Evolutionary conservation across 1,140 invertebrate genomes (phyloP), one percentile per base, ranked within the genome.

Genomic region (Scaptodrosophila lebanonensis): DNA sequence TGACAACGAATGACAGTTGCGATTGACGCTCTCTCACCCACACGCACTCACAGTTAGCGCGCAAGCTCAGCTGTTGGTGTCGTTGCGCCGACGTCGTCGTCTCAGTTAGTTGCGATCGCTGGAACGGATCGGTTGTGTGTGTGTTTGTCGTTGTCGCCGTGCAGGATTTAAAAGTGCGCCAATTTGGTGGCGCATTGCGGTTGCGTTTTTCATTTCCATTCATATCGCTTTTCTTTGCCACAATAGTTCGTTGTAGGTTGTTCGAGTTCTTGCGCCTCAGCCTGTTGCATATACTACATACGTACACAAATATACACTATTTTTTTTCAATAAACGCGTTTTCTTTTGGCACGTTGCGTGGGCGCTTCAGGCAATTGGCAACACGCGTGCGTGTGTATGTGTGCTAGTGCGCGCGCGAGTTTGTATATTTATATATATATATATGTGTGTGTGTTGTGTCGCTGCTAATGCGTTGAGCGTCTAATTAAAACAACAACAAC

Each of bases 401-500:
- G 25, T 53, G 33, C 44, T 20, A 50, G 59, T 51, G 51, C 60
- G 62, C 59, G 72, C 36, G 56, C 79, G 82, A 65, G 71, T 59
- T 76, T 70, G 76, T 76, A 44, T 29, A 44, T 16, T 73, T 77
- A 56, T 79, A 68, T 77, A 68, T 73, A 76, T 73, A 75, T 76
- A 44, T 29, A 44, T 16, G 72, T 77, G 60, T 79, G 67, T 77
- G 73, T 73, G 77, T 73, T 79, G 73, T 25, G 22, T 25, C 8
- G 22, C 8, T 25, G 22, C 22, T 4, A 25, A 25, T 25, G 22
- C 22, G 3, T 25, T 25, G 8, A 3, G 22, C 22, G 8, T 25
- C 75, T 79, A 82, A 79, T 79, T 82, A 79, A 79, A 77, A 43
- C 56, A 71, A 66, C 72, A 71, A 61, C 65, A 63, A 27, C 58